Evolutionary conservation across 2,797 vertebrate species (phyloP).

Genomic region (Apogon hyalosoma): DNA sequence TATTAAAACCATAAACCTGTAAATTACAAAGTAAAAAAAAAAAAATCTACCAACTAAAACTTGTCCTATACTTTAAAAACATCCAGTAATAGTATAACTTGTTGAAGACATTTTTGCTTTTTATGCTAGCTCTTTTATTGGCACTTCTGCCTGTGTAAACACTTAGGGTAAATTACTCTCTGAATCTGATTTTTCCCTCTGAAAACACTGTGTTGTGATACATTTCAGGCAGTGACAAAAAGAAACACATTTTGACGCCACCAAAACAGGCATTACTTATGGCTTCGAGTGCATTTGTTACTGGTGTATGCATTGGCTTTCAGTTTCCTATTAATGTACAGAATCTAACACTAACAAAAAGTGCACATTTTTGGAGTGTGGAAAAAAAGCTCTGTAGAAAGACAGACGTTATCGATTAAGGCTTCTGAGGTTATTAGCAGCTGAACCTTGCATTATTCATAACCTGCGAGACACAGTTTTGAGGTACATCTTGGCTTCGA

Average conservation of each 20-base stretch:
- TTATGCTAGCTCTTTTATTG: conserved; percentile 19
- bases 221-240: conserved; percentile 55
- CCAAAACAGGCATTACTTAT: conserved; percentile 50
- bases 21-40: conserved; percentile 48
- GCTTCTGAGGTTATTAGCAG: conserved; percentile 69
- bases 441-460: conserved; percentile 52
- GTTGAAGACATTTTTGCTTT: conserved; percentile 8
- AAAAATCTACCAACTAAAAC: conserved; percentile 33
- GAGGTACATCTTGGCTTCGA: conserved; percentile 45
- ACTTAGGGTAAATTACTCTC: conserved; percentile 23
- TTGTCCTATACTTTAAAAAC: conserved; percentile 29
- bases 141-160: conserved; percentile 48
- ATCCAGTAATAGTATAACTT: conserved; percentile 28
- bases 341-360: conserved; percentile 23
- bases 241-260: conserved; percentile 49
- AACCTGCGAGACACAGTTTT: conserved; percentile 33
- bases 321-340: conserved; percentile 43
- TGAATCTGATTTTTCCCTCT: conserved; percentile 6
- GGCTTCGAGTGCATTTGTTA: conserved; percentile 54
- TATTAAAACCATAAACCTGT: conserved; percentile 20
- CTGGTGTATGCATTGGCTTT: conserved; percentile 36
- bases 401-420: conserved; percentile 68
- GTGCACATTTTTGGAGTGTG: conserved; percentile 33
- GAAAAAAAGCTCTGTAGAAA: conserved; percentile 54
- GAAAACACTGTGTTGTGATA: conserved; percentile 16